Evolutionary conservation across 2,797 vertebrate genomes (phyloP).

Genomic region (Siniperca obscura): DNA sequence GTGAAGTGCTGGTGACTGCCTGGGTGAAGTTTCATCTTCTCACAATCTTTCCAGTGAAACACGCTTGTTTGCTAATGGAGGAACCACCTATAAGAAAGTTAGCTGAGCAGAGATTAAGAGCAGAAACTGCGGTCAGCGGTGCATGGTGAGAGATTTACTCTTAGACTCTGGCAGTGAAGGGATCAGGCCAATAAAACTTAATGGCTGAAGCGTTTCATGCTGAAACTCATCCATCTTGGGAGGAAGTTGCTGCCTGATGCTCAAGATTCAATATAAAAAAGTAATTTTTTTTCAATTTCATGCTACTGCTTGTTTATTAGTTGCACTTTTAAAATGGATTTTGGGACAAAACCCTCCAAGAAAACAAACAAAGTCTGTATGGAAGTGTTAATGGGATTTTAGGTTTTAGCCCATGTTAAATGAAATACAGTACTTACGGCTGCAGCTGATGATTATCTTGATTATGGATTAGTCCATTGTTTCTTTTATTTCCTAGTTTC

Average conservation of each 20-base stretch:
- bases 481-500: not conserved
- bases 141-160: conserved; percentile 2
- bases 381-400: not conserved
- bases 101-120: not conserved
- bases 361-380: not conserved
- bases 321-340: conserved; percentile 6
- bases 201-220: conserved; percentile 1
- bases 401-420: not conserved
- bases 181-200: not conserved
- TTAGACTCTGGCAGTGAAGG: not conserved
- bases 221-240: not conserved
- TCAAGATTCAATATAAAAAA: conserved; percentile 1
- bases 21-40: not conserved
- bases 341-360: not conserved
- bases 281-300: not conserved
- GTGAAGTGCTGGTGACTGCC: too few species aligned
- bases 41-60: not conserved
- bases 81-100: not conserved
- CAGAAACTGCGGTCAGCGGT: not conserved
- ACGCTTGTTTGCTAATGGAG: not conserved
- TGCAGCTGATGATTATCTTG: not conserved
- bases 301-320: conserved; percentile 11
- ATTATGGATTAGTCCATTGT: not conserved
- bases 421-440: not conserved
- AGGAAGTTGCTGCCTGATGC: conserved; percentile 2